Evolutionary conservation across 1,140 invertebrate genomes (phyloP), one percentile per base, ranked within the genome.

Genomic region (Trinorchestia longiramus): DNA sequence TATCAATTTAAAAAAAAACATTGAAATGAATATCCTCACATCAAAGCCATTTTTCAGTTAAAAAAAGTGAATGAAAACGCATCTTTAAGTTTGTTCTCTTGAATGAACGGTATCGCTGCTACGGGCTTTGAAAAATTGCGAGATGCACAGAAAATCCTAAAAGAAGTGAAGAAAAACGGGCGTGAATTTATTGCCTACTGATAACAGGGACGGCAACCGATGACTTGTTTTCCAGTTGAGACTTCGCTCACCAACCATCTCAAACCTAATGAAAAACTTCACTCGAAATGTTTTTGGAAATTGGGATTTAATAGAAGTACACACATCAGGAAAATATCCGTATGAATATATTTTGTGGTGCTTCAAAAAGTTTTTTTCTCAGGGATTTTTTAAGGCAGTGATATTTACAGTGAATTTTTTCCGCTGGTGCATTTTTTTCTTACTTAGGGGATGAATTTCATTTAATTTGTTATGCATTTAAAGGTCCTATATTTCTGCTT

Each of bases 221-320:
- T 94, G 92, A 40, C 43, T 94, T 94, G 92, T 94, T 94, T 94
- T 45, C 88, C 88, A 90, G 41, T 90, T 15, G 43, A 90, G 88
- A 42, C 88, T 42, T 41, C 88, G 88, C 88, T 42, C 36, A 90
- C n/a, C 28, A 28, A 77, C 62, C 28, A 36, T 77, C 62, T 77
- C 11, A 36, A 77, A 77, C 11, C 28, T 77, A 77, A 36, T 77
- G 43, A 42, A 43, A 90, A 42, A 90, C n/a, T 90, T 90, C 36
- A 90, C 17, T 42, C n/a, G 88, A 90, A 90, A 90, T 77, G 15
- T 77, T 77, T 77, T 77, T 36, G 8, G 47, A 6, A 53, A 19
- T 53, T 36, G 11, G 62, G 36, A 77, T 36, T 77, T 77, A 36
- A 77, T 19, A 36, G 62, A 1, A 77, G 28, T 36, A 23, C 88